Conservation (phyloP, 2,888 invertebrate genomes). For the Protonemura montana region DNA sequence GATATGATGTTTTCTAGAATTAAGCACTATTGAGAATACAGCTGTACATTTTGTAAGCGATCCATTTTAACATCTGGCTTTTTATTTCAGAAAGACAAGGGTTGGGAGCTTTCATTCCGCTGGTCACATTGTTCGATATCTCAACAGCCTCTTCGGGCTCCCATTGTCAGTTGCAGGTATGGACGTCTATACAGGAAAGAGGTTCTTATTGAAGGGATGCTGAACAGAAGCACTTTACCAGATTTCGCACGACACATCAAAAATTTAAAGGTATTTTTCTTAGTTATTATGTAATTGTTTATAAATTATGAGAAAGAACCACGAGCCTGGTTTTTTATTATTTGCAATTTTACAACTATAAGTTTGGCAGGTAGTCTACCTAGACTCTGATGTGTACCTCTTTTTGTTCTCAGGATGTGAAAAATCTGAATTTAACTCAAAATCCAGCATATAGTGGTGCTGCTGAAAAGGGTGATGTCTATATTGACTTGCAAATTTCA, state of each 20-base stretch:
- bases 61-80: not conserved
- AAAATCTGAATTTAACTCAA: conserved; percentile 81
- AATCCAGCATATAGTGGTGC: conserved; percentile 79
- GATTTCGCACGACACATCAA: conserved; percentile 79
- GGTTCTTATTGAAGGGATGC: conserved; percentile 86
- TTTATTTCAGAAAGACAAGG: conserved; percentile 86
- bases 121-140: conserved; percentile 95
- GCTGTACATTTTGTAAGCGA: not conserved
- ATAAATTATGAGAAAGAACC: too few species aligned
- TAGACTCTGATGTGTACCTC: too few species aligned
- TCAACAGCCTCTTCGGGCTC: conserved; percentile 84
- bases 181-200: conserved; percentile 95
- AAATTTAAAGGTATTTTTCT: conserved; percentile 71
- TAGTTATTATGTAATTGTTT: not conserved
- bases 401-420: conserved; percentile 78
- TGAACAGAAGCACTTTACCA: conserved; percentile 81
- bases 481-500: conserved; percentile 76
- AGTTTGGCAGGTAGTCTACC: too few species aligned
- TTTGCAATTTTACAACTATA: too few species aligned
- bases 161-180: conserved; percentile 90
- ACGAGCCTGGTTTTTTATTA: too few species aligned
- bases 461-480: conserved; percentile 80
- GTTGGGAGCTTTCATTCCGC: conserved; percentile 88
- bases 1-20: too few species aligned
- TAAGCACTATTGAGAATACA: too few species aligned